Base-by-base conservation (phyloP, 2,113 vertebrate species). In the Sardina pilchardus region DNA sequence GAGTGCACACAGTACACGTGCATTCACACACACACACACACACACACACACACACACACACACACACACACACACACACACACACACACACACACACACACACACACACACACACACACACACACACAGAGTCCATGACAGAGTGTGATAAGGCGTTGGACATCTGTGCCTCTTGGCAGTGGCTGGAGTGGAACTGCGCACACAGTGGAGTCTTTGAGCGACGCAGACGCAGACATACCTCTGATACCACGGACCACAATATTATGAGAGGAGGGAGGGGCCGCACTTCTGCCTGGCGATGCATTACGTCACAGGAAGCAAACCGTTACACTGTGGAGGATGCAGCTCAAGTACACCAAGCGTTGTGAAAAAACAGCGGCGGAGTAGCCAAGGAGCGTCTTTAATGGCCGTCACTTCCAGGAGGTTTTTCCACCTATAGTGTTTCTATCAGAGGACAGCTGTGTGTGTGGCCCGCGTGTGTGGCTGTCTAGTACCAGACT, bases 391-490 rank as follows among this genome's bases (percentile, higher is more conserved):
- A 53, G 50, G 17, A 53, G 50, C 17, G 2, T 53, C n/a, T 71
- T 71, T 14, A 71, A 71, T 71, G 1, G 8, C 9, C 1, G 10
- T 14, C n/a, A 71, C 63, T 34, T 71, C 63, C 63, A 34, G 34
- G 26, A 16, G 10, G 26, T 71, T 71, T 71, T 34, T 71, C 63
- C 10, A 12, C 67, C 44, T 50, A 24, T 50, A 21, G 9, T 26
- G 19, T 45, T 14, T 86, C 43, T 75, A 47, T 50, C 10, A 39
- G 30, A 71, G 82, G 12, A 63, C 56, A 86, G 85, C 82, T 82
- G 80, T 84, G 43, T 94, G 93, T 94, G 94, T 94, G 94, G 93
- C 93, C 93, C 91, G 89, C 89, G 89, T 92, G 92, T n/a, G n/a
- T n/a, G 90, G 93, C 91, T 90, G 92, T 92, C 93, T 93, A 92